phyloP scores from a whole-genome alignment of 1,140 invertebrate species.

The Lucilia sericata region DNA sequence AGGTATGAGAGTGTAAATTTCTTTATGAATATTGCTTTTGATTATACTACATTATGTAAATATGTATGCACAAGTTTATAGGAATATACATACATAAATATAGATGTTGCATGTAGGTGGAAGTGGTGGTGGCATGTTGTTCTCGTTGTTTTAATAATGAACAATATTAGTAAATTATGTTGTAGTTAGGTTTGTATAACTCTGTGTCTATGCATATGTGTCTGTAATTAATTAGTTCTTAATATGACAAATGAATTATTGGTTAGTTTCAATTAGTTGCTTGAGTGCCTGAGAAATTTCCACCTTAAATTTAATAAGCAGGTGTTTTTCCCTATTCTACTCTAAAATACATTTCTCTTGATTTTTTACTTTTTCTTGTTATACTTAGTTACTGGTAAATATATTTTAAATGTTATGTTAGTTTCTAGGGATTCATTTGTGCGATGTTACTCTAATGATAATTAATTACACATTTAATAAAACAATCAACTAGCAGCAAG shows the following conservation, averaged over 20 bases:
- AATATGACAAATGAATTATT: constrained; percentile 38
- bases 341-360: background rate
- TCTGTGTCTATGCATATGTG: background rate
- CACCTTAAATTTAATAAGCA: constrained; percentile 8
- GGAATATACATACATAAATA: background rate
- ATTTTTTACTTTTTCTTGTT: too few species aligned
- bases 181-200: background rate
- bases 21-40: background rate
- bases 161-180: background rate
- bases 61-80: background rate
- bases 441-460: background rate
- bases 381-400: too few species aligned
- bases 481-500: background rate
- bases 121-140: background rate
- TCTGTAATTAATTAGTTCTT: constrained; percentile 38
- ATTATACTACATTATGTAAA: background rate
- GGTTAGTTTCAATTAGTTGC: constrained; percentile 28
- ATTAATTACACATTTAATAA: constrained; percentile 17
- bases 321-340: background rate
- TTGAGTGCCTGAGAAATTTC: constrained; percentile 23
- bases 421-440: constrained; percentile 12
- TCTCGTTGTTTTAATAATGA: background rate
- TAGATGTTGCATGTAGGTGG: background rate
- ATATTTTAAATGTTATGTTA: background rate
- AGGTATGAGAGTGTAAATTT: background rate